A percentile compares a stretch with the other conserved stretches of the same genome.
Conservation (phyloP, 1,140 invertebrate genomes). For the Pseudobourletiella spinata region DNA sequence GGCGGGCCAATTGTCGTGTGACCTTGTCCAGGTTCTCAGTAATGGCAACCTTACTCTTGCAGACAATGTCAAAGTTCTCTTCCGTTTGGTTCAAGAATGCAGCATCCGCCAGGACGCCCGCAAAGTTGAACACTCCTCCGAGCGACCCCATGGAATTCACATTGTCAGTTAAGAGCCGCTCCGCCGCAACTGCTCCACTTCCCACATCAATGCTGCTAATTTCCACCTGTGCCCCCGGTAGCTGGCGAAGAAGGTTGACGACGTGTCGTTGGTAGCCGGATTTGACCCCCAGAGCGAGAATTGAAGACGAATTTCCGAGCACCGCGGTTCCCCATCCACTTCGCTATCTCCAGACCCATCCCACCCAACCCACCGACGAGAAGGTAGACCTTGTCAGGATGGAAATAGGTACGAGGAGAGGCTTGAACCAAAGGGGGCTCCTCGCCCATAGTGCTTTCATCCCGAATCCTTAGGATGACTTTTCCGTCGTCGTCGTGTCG, state of each 20-base stretch:
- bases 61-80: conserved; percentile 43
- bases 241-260: neutral
- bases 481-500: conserved; percentile 87
- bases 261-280: conserved; percentile 66
- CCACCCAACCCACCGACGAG: conserved; percentile 84
- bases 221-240: conserved; percentile 31
- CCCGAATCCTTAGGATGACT: conserved; percentile 46
- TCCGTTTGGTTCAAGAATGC: conserved; percentile 52
- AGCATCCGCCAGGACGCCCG: conserved; percentile 48
- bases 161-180: conserved; percentile 52
- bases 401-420: conserved; percentile 75
- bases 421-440: conserved; percentile 56
- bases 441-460: conserved; percentile 38
- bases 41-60: conserved; percentile 48
- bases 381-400: conserved; percentile 77
- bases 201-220: conserved; percentile 44
- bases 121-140: conserved; percentile 18
- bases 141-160: conserved; percentile 47
- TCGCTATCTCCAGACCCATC: conserved; percentile 85
- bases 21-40: conserved; percentile 48
- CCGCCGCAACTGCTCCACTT: conserved; percentile 50
- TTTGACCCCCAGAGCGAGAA: conserved; percentile 72
- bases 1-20: conserved; percentile 43
- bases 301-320: conserved; percentile 75
- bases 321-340: conserved; percentile 83